Conservation (phyloP, 2,797 vertebrate species). For the Alosa sapidissima region DNA sequence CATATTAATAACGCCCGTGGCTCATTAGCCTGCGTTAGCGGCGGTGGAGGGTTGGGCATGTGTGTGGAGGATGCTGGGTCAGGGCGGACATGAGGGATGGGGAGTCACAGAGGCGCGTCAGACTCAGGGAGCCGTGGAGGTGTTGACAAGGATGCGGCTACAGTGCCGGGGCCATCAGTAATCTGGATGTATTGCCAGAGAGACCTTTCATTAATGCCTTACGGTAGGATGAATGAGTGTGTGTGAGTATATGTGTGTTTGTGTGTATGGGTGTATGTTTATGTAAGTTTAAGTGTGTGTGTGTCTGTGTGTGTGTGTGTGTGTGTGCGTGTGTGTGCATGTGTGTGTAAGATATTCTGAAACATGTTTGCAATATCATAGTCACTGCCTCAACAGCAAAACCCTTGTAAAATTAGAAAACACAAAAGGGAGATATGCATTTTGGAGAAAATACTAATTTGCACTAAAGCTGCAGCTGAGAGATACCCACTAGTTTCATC, state of each 20-base stretch:
- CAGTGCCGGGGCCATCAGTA: background rate
- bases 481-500: background rate
- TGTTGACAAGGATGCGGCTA: conserved; percentile 43
- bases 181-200: conserved; percentile 15
- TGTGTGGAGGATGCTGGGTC: background rate
- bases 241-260: background rate
- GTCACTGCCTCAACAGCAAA: background rate
- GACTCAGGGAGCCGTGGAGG: background rate
- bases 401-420: background rate
- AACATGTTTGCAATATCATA: background rate
- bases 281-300: background rate
- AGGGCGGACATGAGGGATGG: conserved; percentile 1
- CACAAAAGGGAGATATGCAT: background rate
- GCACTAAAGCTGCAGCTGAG: background rate
- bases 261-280: background rate
- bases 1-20: conserved; percentile 63
- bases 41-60: background rate
- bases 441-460: background rate
- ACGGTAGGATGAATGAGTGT: background rate
- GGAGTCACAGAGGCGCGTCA: background rate
- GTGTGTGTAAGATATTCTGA: background rate
- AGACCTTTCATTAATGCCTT: conserved; percentile 23
- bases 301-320: background rate
- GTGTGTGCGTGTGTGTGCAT: background rate
- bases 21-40: conserved; percentile 55